Evolutionary conservation across 2,888 invertebrate species (phyloP), one percentile per base, ranked within the genome.

Genomic region (Sceliomorpha sp.): DNA sequence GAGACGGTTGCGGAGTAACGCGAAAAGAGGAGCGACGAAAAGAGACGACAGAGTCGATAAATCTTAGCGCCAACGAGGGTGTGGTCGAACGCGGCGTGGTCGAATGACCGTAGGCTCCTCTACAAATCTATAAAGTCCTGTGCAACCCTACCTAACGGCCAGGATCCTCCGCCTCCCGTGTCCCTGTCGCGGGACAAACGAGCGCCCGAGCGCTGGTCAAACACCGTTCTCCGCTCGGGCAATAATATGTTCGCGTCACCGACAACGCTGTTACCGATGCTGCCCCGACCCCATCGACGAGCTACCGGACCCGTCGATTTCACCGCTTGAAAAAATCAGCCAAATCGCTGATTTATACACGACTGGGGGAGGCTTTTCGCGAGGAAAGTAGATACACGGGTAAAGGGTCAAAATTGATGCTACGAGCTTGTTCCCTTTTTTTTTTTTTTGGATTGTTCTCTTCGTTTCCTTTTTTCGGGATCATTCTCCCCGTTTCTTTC

Each of bases 1-100:
- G n/a, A n/a, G n/a, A n/a, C n/a, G n/a, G n/a, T n/a, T n/a, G n/a
- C n/a, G n/a, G n/a, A n/a, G 27, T 10, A 40, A 32, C 15, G 37
- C 55, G 26, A 34, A 27, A 47, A 9, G 13, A 12, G 14, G 26
- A 45, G 42, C 14, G 36, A 47, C 29, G n/a, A 58, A 66, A 62
- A 68, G 69, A 72, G 72, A 70, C 71, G 69, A 67, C 76, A 58
- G 24, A 42, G 55, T 69, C 77, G 73, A 86, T 86, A 87, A 87
- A 87, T 87, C 87, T 85, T 83, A 77, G 76, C 73, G 76, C 77
- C 75, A 81, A 82, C 81, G 85, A 85, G 87, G 86, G 86, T 86
- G 86, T 87, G 86, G 88, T 86, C 87, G 84, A 86, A 85, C 80
- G 68, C 62, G 44, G 69, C 72, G 67, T n/a, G n/a, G n/a, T 77